Conservation (phyloP, 2,888 invertebrate species). For the Seira ritae region DNA sequence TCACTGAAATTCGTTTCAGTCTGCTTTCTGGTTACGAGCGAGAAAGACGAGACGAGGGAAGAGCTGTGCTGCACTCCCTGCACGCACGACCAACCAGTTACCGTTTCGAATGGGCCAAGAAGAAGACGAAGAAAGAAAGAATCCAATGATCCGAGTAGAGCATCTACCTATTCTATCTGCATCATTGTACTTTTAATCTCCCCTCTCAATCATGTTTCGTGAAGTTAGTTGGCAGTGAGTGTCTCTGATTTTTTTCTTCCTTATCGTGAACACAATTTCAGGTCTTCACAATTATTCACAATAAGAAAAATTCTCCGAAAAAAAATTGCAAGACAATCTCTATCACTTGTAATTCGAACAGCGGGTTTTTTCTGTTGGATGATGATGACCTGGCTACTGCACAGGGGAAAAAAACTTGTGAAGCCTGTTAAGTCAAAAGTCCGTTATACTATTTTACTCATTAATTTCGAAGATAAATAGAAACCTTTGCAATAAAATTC, state of each 20-base stretch:
- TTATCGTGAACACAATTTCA: not conserved
- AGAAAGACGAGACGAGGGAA: not conserved
- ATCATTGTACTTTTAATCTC: not conserved
- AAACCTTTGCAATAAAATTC: no score
- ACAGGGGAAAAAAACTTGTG: no score
- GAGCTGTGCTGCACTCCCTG: not conserved
- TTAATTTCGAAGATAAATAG: no score
- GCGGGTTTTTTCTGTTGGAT: no score
- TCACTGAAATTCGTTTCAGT: not conserved
- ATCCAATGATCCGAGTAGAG: not conserved
- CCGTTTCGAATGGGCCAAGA: not conserved
- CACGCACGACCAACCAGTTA: constrained; percentile 1
- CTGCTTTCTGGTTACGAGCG: not conserved
- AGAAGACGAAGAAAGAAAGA: not conserved
- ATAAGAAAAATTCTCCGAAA: no score
- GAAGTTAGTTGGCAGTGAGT: constrained; percentile 5
- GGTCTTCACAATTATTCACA: no score
- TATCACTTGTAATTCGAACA: no score
- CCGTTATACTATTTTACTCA: no score
- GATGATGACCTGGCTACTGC: no score
- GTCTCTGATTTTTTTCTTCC: not conserved
- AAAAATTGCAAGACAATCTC: no score
- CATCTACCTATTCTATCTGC: not conserved
- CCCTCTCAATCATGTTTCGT: not conserved
- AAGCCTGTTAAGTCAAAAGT: no score